Evolutionary conservation across 1,140 invertebrate species (phyloP), one percentile per base, ranked within the genome.

Genomic region (Wasmannia auropunctata): DNA sequence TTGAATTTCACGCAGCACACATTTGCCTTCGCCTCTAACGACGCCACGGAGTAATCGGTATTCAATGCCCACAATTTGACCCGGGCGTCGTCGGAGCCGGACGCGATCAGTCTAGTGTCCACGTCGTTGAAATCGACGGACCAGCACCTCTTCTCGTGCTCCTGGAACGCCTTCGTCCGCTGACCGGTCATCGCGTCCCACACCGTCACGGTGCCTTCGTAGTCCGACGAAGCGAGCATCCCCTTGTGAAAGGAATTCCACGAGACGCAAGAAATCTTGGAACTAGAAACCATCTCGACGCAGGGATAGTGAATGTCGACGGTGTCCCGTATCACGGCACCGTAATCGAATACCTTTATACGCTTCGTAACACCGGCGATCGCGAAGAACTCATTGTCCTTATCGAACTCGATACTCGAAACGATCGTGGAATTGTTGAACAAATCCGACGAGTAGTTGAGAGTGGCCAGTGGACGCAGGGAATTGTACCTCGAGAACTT

Each of bases 1-100:
- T 98, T 99, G 95, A 99, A 99, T 93, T 99, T 98, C 2, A 99
- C 99, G 95, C 98, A 99, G 94, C 99, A 99, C 37, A 99, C 98
- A 95, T 99, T 99, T 1, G 98, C 98, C 95, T 98, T 98, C 1
- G 98, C 98, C 94, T 99, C 98, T 8, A 99, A 94, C 22, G 97
- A 98, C 3, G 98, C 97, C 10, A 99, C 96, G 1, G 98, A 99
- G 91, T 98, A 97, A 81, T 99, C 98, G 16, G 96, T 96, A 93
- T 98, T 98, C 1, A 98, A 96, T 14, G 98, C 97, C 98, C 99
- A 99, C 3, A 99, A 95, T 95, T 99, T 99, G 2, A 99, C 98
- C 93, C 98, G 97, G 14, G 98, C 97, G 95, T 99, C 99, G 95
- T 99, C 99, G 0, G 98, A 99, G 10, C 98, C 99, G 2, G 98